Conservation (phyloP, 1,140 invertebrate species). For the Chrysomallon squamiferum region DNA sequence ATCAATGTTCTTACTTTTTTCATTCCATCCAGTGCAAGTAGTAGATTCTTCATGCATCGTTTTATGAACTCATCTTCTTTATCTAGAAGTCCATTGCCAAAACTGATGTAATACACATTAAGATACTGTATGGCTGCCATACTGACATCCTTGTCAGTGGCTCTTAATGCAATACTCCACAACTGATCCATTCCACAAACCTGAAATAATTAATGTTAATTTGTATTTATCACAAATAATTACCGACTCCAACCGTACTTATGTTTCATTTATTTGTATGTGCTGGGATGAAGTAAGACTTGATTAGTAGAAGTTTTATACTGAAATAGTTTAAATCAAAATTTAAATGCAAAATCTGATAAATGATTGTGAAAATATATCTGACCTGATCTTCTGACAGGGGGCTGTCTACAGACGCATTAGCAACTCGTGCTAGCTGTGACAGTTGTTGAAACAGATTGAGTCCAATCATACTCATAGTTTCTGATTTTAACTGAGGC, state of each 20-base stretch:
- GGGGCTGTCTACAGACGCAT: slow-evolving; percentile 49
- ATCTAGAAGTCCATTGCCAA: slow-evolving; percentile 69
- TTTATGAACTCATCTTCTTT: slow-evolving; percentile 90
- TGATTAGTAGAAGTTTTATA: too few relatives aligned
- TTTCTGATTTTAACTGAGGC: slow-evolving; percentile 84
- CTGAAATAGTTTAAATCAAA: too few relatives aligned
- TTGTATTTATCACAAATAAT: too few relatives aligned
- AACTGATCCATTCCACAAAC: slow-evolving; percentile 87
- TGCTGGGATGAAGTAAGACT: too few relatives aligned
- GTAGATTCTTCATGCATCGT: slow-evolving; percentile 85
- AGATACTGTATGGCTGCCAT: slow-evolving; percentile 92
- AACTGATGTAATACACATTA: slow-evolving; percentile 91
- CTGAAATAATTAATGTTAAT: slow-evolving; percentile 25
- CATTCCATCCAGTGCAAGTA: slow-evolving; percentile 74
- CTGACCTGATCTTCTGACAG: slow-evolving; percentile 56
- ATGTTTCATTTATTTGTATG: too few relatives aligned
- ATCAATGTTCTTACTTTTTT: slow-evolving; percentile 33
- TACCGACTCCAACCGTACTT: too few relatives aligned
- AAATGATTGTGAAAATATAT: too few relatives aligned
- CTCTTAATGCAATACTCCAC: slow-evolving; percentile 89
- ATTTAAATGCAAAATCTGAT: too few relatives aligned
- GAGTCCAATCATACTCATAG: slow-evolving; percentile 88
- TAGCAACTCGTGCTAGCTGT: slow-evolving; percentile 79
- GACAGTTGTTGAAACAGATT: slow-evolving; percentile 90
- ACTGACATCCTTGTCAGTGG: slow-evolving; percentile 89